Evolutionary conservation across 2,797 vertebrate genomes (phyloP), one percentile per base, ranked within the genome.

Genomic region (Pipistrellus pygmaeus): DNA sequence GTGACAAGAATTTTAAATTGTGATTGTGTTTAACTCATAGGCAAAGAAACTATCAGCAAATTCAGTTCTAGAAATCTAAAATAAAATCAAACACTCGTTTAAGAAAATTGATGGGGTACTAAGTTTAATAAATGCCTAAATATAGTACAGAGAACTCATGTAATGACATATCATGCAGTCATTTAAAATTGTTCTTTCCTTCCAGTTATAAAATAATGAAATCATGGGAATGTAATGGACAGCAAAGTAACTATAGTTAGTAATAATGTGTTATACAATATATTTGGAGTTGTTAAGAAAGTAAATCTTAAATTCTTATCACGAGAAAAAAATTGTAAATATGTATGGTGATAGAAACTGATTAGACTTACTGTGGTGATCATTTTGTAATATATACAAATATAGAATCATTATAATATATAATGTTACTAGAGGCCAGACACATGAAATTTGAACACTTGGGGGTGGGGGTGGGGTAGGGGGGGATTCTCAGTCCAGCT

Each of bases 1-100:
- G 8, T 46, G 35, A 53, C 18, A 75, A 82, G n/a, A 90, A 83
- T 64, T 73, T 82, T 53, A 82, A 82, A 90, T 38, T 38, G 38
- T 38, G 38, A 38, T 38, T 38, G 3, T 38, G 38, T 38, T 38
- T 38, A 38, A 38, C 38, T 38, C 38, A 38, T 38, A 38, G 38
- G 38, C 38, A 38, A 38, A 38, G 38, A 38, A 38, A 38, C 38
- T 38, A 38, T 44, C 53, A 62, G 20, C 60, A 75, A 53, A 66
- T 75, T 21, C 32, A 64, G 2, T 83, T 64, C 35, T 32, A 64
- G 55, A 86, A 76, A 66, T 84, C 7, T 91, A 75, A 41, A 1
- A 55, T 46, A 32, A 84, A 76, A 76, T 60, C 84, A 80, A 11
- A 69, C 2, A 18, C 25, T 90, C 20, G 51, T 10, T 25, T 84